A percentile compares a stretch with the other conserved stretches of the same genome.
phyloP scores from a whole-genome alignment of 1,140 invertebrate species.

The Schlechtendalia chinensis region DNA sequence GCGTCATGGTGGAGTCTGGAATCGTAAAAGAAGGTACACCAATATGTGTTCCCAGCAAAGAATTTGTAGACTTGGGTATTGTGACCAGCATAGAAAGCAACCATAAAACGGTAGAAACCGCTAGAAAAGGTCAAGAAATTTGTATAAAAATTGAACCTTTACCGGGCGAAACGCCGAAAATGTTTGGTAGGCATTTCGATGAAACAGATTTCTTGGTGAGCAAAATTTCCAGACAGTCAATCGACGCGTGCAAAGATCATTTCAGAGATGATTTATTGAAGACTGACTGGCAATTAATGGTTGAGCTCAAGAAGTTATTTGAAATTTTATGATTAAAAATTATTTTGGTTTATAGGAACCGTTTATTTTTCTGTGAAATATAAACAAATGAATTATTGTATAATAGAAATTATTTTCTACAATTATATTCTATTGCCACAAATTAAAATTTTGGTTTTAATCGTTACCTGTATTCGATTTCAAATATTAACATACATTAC shows the following conservation, averaged over 20 bases:
- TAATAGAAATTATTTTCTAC: not conserved
- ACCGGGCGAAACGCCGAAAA: conserved; percentile 94
- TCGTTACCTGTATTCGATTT: too few species aligned
- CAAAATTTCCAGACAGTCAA: conserved; percentile 96
- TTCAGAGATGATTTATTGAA: conserved; percentile 96
- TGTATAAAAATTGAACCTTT: conserved; percentile 98
- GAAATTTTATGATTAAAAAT: conserved; percentile 78
- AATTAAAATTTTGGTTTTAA: too few species aligned
- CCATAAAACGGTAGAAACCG: conserved; percentile 86
- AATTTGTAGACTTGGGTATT: conserved; percentile 93
- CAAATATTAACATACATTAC: too few species aligned
- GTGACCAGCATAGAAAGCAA: conserved; percentile 92
- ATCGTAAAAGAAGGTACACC: conserved; percentile 95
- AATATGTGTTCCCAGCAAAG: conserved; percentile 93
- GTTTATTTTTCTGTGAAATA: conserved; percentile 13
- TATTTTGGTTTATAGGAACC: not conserved
- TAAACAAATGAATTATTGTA: conserved; percentile 16
- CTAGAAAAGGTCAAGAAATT: conserved; percentile 94
- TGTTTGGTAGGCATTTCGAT: conserved; percentile 98
- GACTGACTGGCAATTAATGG: conserved; percentile 96
- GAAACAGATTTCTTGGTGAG: conserved; percentile 91
- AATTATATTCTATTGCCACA: not conserved
- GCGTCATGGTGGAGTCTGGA: conserved; percentile 93
- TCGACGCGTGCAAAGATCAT: conserved; percentile 98
- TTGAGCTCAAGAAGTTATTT: conserved; percentile 97